A percentile compares a stretch with the other conserved stretches of the same genome.
These are phyloP conservation scores for Geothlypis trichas DNA, from an alignment of 2,113 vertebrate genomes.

Conservation along the genomic window DNA sequence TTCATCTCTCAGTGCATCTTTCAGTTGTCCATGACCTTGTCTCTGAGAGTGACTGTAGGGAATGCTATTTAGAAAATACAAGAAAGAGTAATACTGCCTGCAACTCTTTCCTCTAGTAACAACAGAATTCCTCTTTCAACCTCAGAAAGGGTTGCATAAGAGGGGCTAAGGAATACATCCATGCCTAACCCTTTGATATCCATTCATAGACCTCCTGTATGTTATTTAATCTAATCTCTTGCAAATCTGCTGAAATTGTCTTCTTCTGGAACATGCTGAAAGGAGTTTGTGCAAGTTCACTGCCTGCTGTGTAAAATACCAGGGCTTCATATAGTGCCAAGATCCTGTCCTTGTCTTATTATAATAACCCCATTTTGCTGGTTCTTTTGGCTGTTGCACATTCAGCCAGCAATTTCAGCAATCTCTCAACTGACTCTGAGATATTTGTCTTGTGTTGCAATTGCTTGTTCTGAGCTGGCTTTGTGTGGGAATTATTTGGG, in stretches of 20 bases:
- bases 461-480: not conserved
- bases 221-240: not conserved
- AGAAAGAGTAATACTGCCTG: not conserved
- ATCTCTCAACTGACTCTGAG: not conserved
- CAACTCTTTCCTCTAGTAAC: not conserved
- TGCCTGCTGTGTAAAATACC: not conserved
- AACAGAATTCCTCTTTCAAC: not conserved
- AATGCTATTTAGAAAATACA: not conserved
- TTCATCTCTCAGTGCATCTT: not conserved
- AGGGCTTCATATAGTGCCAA: not conserved
- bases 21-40: not conserved
- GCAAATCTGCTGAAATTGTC: not conserved
- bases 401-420: not conserved
- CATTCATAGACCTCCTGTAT: not conserved
- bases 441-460: not conserved
- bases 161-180: not conserved
- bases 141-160: not conserved
- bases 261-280: not conserved
- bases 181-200: not conserved
- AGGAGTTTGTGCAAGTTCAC: not conserved
- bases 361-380: not conserved
- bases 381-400: not conserved
- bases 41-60: not conserved
- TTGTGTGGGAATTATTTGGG: not conserved
- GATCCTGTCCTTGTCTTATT: not conserved